These are phyloP conservation scores for Chlamydotis undulata DNA, from an alignment of 2,113 vertebrate species.

Conservation along the genomic window DNA sequence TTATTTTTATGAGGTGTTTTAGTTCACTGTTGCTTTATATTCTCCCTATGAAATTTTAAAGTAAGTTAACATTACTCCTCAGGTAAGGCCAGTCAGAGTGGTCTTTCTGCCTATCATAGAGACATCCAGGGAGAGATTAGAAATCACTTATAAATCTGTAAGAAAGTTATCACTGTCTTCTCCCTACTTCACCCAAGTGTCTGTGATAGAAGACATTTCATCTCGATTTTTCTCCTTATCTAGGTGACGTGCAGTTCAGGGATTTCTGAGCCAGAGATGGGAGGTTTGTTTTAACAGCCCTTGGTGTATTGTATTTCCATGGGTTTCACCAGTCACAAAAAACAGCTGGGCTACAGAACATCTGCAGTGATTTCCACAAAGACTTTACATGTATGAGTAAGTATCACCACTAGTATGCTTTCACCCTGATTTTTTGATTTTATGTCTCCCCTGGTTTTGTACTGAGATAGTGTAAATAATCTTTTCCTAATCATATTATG, in stretches of 20 bases:
- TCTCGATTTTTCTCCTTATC: background rate
- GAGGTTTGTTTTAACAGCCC: background rate
- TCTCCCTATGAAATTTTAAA: background rate
- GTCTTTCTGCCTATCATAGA: background rate
- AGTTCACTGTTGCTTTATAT: background rate
- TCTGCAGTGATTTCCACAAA: background rate
- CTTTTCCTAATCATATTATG: background rate
- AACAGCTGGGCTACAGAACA: fast-evolving
- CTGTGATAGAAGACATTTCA: background rate
- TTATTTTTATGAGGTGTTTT: background rate
- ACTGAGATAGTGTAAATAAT: background rate
- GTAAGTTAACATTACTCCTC: background rate
- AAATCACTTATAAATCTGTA: background rate
- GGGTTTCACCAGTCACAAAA: background rate
- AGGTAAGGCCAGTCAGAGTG: background rate
- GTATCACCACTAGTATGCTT: fast-evolving
- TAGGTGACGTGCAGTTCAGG: background rate
- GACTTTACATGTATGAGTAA: background rate
- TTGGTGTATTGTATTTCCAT: background rate
- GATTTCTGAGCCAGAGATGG: background rate
- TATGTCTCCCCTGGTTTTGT: background rate
- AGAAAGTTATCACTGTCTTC: background rate
- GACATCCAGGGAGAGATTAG: background rate
- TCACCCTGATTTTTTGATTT: background rate
- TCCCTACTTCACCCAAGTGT: background rate